phyloP scores from a whole-genome alignment of 1,140 invertebrate species.

The Platyscapa corneri region DNA sequence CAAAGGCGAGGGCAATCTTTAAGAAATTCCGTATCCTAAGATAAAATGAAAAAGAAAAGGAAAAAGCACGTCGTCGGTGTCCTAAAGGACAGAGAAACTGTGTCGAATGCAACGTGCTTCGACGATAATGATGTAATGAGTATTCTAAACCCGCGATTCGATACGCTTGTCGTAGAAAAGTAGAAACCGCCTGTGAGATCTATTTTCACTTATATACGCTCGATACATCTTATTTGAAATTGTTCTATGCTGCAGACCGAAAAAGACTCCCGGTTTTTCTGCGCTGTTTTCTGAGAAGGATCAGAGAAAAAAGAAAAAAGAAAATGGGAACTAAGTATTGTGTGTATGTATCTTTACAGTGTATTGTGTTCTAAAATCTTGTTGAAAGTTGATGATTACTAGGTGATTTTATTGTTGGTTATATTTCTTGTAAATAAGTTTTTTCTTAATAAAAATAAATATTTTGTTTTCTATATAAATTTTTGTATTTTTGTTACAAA shows the following conservation, averaged over 20 bases:
- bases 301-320: background rate
- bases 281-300: constrained; percentile 2
- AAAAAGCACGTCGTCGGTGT: background rate
- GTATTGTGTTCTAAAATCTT: background rate
- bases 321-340: background rate
- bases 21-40: background rate
- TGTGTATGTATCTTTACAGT: background rate
- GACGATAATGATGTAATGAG: constrained; percentile 65
- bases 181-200: constrained; percentile 37
- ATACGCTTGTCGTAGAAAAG: constrained; percentile 46
- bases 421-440: too few relatives aligned
- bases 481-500: too few relatives aligned
- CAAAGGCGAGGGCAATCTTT: background rate
- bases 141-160: constrained; percentile 58
- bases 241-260: constrained; percentile 25
- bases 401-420: background rate
- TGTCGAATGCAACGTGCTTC: constrained; percentile 59
- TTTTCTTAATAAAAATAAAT: too few relatives aligned
- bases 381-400: constrained; percentile 5
- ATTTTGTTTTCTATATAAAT: too few relatives aligned
- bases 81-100: constrained; percentile 11
- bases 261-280: background rate
- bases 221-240: background rate
- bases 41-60: constrained; percentile 3
- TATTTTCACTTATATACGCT: constrained; percentile 3